Percentiles rank a stretch among this genome's conserved stretches.
phyloP scores from a whole-genome alignment of 2,113 vertebrate species.

The Herpailurus yagouaroundi region DNA sequence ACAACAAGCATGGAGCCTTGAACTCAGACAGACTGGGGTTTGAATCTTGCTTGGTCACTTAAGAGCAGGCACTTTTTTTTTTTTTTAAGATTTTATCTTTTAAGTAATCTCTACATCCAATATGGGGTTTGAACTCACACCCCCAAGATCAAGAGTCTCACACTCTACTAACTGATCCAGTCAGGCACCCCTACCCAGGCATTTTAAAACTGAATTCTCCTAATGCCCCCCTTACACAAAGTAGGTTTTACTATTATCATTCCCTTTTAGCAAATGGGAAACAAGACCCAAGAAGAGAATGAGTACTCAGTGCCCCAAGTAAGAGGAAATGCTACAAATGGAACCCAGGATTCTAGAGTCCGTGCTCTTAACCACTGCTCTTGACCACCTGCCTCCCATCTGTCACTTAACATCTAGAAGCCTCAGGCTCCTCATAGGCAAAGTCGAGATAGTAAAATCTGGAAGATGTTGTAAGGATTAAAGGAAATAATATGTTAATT shows the following conservation, averaged over 20 bases:
- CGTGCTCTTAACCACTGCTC: not conserved
- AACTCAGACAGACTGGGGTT: not conserved
- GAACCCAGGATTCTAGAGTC: not conserved
- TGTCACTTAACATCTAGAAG: not conserved
- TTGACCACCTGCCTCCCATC: not conserved
- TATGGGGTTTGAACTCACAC: not conserved
- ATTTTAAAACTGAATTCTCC: slow-evolving; percentile 10
- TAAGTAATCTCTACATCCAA: not conserved
- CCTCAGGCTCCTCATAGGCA: not conserved
- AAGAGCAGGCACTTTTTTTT: not conserved
- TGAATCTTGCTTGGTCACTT: not conserved
- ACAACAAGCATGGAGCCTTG: not conserved
- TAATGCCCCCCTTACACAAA: not conserved
- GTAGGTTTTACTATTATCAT: not conserved
- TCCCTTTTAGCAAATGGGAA: not conserved
- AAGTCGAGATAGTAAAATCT: slow-evolving; percentile 2
- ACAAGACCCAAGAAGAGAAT: not conserved
- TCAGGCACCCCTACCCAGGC: not conserved
- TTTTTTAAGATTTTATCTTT: not conserved
- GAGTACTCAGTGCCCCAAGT: not conserved
- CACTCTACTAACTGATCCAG: not conserved
- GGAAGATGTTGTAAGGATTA: not conserved
- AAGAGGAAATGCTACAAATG: not conserved
- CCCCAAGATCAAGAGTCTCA: not conserved
- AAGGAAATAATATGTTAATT: not conserved